Evolutionary conservation across 1,140 invertebrate species (phyloP), one percentile per base, ranked within the genome.

Genomic region (Sarcophaga bullata): DNA sequence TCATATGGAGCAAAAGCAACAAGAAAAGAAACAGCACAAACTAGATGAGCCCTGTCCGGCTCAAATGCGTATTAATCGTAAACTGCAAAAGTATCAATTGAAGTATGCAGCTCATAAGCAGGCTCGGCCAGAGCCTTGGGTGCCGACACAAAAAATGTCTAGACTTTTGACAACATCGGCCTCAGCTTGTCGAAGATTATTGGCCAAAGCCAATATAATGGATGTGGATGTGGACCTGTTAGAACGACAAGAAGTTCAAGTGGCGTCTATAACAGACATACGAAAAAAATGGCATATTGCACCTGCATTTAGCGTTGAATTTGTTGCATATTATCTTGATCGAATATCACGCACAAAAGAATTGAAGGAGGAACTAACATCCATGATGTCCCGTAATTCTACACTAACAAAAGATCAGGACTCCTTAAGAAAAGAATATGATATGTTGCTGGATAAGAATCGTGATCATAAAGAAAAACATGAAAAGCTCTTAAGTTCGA

Each of bases 131-230:
- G 93, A 95, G 78, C 95, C 96, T 4, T 98, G 97, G 97, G 96
- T 97, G 9, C 97, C 97, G 10, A 97, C 96, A 6, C 96, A 98
- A 90, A 98, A 98, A 91, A 96, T 98, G 94, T 96, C 97, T 0
- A 92, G 97, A 47, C 91, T 97, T 84, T 89, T 99, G 72, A 97
- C 96, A 48, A 98, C 97, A 1, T 97, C 96, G 85, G 96, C 97
- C 1, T 96, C 95, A 0, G 97, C 97, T 3, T 96, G 97, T 90
- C 93, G 95, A 37, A 94, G 95, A 84, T 93, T 99, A 81, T 91
- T 96, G 78, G 92, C 92, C 68, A 99, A 99, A 91, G 96, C 97
- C 0, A 95, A 96, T 89, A 91, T 98, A 10, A 97, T 98, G 94
- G 97, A 97, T 2, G 93, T 98, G 0, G 94, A 97, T 89, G 95